Conservation (phyloP, 2,888 invertebrate genomes). For the Ctenicera cuprea region DNA sequence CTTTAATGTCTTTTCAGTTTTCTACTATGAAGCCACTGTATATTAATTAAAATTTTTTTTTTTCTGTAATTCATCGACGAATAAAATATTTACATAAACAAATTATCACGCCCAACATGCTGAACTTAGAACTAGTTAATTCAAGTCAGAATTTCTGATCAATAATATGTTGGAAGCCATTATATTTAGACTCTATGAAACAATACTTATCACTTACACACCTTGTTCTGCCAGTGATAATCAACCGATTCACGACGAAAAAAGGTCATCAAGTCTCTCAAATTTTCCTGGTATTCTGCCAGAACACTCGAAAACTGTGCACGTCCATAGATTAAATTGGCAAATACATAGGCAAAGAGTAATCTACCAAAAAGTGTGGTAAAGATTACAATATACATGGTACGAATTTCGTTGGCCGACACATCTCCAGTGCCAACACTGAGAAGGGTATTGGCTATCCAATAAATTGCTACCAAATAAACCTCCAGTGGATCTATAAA, state of each 20-base stretch:
- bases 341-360: constrained; percentile 32
- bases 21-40: too few relatives aligned
- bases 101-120: too few relatives aligned
- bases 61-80: too few relatives aligned
- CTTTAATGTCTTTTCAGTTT: too few relatives aligned
- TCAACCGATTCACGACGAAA: constrained; percentile 26
- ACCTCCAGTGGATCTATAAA: constrained; percentile 24
- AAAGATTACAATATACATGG: constrained; percentile 26
- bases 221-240: constrained; percentile 34
- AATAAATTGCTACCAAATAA: constrained; percentile 38
- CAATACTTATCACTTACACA: too few relatives aligned
- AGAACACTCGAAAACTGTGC: constrained; percentile 19
- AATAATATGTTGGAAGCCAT: too few relatives aligned
- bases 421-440: constrained; percentile 38
- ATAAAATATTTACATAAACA: too few relatives aligned
- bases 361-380: constrained; percentile 31
- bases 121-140: too few relatives aligned
- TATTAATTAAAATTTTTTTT: too few relatives aligned
- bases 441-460: constrained; percentile 31
- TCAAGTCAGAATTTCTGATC: too few relatives aligned
- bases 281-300: constrained; percentile 35
- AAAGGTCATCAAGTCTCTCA: constrained; percentile 18
- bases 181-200: too few relatives aligned
- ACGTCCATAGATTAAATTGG: constrained; percentile 30
- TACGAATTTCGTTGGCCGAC: background rate